Percentiles rank a stretch among this genome's conserved stretches.
These are phyloP conservation scores for Pentalonia nigronervosa DNA, from an alignment of 1,140 invertebrate species.

Conservation along the genomic window DNA sequence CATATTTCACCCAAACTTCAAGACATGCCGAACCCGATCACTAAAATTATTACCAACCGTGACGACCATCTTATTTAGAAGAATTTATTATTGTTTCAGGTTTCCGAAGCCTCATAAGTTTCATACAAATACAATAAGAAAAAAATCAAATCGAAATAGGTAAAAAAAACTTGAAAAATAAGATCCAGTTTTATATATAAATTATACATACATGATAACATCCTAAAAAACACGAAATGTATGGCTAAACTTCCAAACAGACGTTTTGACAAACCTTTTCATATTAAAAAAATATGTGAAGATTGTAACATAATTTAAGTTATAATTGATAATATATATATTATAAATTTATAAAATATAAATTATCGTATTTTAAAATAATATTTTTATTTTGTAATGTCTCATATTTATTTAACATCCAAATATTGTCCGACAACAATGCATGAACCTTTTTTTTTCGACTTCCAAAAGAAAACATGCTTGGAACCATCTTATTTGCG, in stretches of 20 bases:
- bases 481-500: not conserved
- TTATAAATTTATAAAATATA: no score
- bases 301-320: not conserved
- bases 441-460: no score
- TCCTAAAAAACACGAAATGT: not conserved
- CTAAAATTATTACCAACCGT: conserved; percentile 1
- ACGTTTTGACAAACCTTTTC: not conserved
- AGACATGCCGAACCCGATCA: not conserved
- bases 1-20: not conserved
- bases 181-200: not conserved
- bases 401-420: no score
- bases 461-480: not conserved
- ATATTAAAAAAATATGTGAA: not conserved
- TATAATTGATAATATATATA: not conserved
- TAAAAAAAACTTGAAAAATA: not conserved
- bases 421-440: no score
- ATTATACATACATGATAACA: not conserved
- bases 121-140: not conserved
- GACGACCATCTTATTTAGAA: not conserved
- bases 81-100: conserved; percentile 30
- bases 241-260: not conserved
- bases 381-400: no score
- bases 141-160: not conserved
- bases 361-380: no score
- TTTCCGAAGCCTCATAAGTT: not conserved